These are phyloP conservation scores for Zoanthus sansibaricus DNA, from an alignment of 92 coral and sea anemone genomes.

Conservation along the genomic window DNA sequence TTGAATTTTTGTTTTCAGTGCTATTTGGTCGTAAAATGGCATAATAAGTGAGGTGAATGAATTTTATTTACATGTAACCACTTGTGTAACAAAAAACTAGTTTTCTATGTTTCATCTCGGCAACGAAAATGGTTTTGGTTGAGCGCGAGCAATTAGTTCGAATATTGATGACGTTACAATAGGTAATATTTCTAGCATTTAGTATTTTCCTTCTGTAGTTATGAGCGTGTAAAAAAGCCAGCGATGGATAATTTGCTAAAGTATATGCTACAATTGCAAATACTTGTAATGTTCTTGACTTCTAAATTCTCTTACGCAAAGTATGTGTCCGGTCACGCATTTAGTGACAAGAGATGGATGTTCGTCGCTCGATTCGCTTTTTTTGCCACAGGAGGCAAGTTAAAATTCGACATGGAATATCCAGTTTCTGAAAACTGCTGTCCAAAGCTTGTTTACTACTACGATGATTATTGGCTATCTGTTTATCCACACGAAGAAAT, in stretches of 20 bases:
- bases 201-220: not conserved
- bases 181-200: not conserved
- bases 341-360: conserved; percentile 53
- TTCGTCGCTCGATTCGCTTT: conserved; percentile 69
- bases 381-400: conserved; percentile 54
- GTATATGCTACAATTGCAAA: conserved; percentile 2
- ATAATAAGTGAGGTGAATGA: too few species aligned
- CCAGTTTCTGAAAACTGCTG: conserved; percentile 67
- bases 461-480: conserved; percentile 60
- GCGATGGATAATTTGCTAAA: conserved; percentile 5
- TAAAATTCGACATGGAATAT: conserved; percentile 67
- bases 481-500: conserved; percentile 61
- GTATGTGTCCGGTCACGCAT: conserved; percentile 61
- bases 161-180: conserved; percentile 21
- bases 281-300: not conserved
- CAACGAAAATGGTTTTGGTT: too few species aligned
- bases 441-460: conserved; percentile 69
- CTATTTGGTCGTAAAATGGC: too few species aligned
- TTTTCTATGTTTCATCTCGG: too few species aligned
- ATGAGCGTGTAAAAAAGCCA: not conserved
- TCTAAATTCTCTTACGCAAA: conserved; percentile 41
- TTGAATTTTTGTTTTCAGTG: too few species aligned
- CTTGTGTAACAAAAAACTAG: too few species aligned
- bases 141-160: conserved; percentile 17
- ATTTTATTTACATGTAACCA: too few species aligned